Percentiles rank a stretch among this genome's conserved stretches.
These are phyloP conservation scores for Solen grandis DNA, from an alignment of 1,140 invertebrate species.

Conservation along the genomic window DNA sequence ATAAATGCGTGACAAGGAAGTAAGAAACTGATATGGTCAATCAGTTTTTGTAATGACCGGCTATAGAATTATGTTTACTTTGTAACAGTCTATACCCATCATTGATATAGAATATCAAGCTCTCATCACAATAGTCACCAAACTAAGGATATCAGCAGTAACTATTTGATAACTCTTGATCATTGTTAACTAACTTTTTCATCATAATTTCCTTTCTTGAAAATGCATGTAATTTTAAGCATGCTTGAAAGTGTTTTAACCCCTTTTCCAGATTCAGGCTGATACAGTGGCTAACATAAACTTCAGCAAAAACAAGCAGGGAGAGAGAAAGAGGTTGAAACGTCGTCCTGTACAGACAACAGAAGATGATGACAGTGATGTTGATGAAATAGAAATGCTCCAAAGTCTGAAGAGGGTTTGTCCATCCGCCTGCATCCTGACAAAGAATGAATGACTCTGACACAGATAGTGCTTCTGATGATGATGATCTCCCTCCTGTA, in stretches of 20 bases:
- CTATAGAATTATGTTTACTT: no score
- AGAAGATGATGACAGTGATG: background rate
- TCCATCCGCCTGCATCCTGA: slow-evolving; percentile 15
- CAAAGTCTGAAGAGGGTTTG: slow-evolving; percentile 2
- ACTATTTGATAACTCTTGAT: no score
- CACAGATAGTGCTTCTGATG: slow-evolving; percentile 15
- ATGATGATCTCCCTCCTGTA: slow-evolving; percentile 27
- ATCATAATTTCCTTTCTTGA: no score
- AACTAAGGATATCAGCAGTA: no score
- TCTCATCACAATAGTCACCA: no score
- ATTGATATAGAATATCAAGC: no score
- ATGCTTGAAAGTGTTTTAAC: background rate
- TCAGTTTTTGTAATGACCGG: no score
- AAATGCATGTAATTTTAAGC: background rate
- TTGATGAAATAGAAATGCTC: background rate
- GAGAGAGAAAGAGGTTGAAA: background rate
- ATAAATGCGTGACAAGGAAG: no score
- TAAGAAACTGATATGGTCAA: no score
- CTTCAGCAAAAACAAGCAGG: background rate
- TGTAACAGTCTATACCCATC: no score
- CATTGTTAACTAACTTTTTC: no score
- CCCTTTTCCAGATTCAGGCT: background rate
- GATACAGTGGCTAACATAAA: background rate
- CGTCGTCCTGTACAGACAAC: background rate
- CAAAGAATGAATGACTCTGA: slow-evolving; percentile 10